Evolutionary conservation across 2,797 vertebrate species (phyloP).

Genomic region (Spea hammondii): DNA sequence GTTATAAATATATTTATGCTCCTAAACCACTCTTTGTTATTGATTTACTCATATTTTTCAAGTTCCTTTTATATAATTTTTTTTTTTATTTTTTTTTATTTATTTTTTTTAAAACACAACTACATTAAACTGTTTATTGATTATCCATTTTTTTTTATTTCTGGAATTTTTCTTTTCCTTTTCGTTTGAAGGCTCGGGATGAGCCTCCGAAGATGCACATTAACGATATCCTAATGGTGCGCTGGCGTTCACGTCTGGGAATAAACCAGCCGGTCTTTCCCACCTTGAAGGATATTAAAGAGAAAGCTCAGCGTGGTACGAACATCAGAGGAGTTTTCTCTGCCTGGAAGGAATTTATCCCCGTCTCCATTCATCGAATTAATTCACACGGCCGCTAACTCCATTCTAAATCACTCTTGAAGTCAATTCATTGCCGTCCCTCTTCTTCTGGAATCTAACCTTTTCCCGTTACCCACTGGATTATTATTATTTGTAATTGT

Average conservation of each 20-base stretch:
- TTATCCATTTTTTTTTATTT: too few species aligned
- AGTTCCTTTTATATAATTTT: too few species aligned
- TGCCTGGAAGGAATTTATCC: not conserved
- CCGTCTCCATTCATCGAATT: not conserved
- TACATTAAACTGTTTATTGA: too few species aligned
- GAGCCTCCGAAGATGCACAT: not conserved
- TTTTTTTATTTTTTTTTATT: too few species aligned
- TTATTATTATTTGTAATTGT: not conserved
- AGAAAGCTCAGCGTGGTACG: not conserved
- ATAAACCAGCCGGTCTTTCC: constrained; percentile 1
- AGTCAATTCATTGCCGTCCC: not conserved
- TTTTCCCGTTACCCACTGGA: not conserved
- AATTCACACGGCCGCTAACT: not conserved
- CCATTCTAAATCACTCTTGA: not conserved
- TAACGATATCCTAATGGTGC: not conserved
- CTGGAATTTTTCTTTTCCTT: not conserved
- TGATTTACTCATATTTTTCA: too few species aligned
- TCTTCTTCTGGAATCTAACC: not conserved
- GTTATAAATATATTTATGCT: too few species aligned
- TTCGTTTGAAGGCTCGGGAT: not conserved
- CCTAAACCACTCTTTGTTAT: too few species aligned
- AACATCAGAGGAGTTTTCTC: not conserved
- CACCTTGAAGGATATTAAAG: constrained; percentile 18
- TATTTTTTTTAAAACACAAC: too few species aligned
- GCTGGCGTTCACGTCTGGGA: constrained; percentile 2